phyloP scores from a whole-genome alignment of 2,888 invertebrate genomes.

The Leptopilina syphax region DNA sequence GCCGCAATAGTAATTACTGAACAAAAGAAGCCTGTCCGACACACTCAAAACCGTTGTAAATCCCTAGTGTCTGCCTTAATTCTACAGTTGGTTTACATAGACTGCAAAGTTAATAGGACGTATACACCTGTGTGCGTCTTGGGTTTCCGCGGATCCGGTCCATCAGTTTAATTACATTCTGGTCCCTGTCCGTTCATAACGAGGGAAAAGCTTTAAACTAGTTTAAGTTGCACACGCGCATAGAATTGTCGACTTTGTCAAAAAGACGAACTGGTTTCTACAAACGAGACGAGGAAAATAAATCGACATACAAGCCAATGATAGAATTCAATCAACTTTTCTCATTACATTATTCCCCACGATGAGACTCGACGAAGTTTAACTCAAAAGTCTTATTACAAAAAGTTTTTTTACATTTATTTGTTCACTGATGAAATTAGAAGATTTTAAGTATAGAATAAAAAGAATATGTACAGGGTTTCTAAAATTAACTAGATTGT shows the following conservation, averaged over 20 bases:
- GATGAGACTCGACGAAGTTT: too few species aligned
- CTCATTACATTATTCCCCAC: conserved; percentile 12
- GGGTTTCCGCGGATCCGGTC: conserved; percentile 55
- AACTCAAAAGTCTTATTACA: too few species aligned
- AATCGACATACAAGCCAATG: background rate
- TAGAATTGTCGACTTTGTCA: conserved; percentile 16
- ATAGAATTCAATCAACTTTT: conserved; percentile 24
- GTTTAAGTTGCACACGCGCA: conserved; percentile 29
- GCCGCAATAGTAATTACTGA: conserved; percentile 29
- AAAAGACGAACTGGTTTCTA: conserved; percentile 36
- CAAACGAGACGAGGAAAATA: conserved; percentile 9
- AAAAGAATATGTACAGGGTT: too few species aligned
- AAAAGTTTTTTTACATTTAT: too few species aligned
- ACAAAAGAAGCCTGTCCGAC: conserved; percentile 16
- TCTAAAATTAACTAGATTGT: too few species aligned
- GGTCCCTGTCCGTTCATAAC: conserved; percentile 44
- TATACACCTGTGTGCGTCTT: conserved; percentile 38
- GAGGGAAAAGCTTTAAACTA: conserved; percentile 30
- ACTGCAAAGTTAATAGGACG: background rate
- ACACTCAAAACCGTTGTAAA: conserved; percentile 28
- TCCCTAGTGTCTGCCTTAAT: conserved; percentile 16
- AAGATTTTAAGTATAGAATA: too few species aligned
- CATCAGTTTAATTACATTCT: conserved; percentile 62
- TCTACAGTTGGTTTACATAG: conserved; percentile 9
- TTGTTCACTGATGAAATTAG: too few species aligned